Conservation (phyloP, 2,113 vertebrate species). For the Perca schrenkii region DNA sequence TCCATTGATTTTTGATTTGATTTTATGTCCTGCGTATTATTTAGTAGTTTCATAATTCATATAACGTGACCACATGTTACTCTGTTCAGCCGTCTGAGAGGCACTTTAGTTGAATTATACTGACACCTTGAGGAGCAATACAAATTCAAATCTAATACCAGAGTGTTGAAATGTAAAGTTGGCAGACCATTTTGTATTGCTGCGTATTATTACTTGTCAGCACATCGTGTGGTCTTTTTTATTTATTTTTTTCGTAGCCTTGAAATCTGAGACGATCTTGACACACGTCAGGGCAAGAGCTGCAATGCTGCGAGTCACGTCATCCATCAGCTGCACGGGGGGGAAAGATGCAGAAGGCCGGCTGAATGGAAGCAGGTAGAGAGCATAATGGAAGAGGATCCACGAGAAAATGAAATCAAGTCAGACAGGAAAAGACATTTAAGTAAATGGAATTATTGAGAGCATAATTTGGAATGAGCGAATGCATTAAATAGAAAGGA, state of each 20-base stretch:
- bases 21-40: too few species aligned
- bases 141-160: too few species aligned
- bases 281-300: background rate
- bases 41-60: too few species aligned
- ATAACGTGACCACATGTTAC: too few species aligned
- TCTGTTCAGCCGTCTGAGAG: background rate
- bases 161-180: background rate
- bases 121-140: background rate
- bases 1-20: too few species aligned
- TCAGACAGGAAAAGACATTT: slow-evolving; percentile 57
- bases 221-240: background rate
- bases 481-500: slow-evolving; percentile 47
- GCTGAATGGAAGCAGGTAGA: slow-evolving; percentile 10
- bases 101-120: background rate
- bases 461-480: slow-evolving; percentile 47
- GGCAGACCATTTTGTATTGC: background rate
- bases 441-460: slow-evolving; percentile 71
- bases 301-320: background rate
- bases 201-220: background rate
- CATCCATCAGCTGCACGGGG: background rate
- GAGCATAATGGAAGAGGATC: slow-evolving; percentile 44
- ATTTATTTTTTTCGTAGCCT: background rate
- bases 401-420: slow-evolving; percentile 55
- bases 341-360: background rate
- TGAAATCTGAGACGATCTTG: background rate